Percentiles rank a stretch among this genome's conserved stretches.
Evolutionary conservation across 1,140 invertebrate genomes (phyloP).

Genomic region (Diabrotica undecimpunctata): DNA sequence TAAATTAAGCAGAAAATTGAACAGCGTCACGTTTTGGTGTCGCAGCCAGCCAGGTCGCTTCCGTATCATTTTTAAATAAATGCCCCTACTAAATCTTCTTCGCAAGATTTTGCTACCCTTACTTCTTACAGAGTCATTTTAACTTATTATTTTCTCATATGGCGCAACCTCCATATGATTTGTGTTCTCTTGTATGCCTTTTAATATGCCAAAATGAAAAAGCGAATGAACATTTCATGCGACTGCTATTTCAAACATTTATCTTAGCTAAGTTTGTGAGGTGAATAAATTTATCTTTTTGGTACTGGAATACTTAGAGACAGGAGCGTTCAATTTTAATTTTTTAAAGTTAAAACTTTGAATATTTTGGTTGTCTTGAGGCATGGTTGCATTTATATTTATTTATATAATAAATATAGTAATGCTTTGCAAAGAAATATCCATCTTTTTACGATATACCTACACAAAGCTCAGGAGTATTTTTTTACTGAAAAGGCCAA

Average conservation of each 20-base stretch:
- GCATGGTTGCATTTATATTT: too few species aligned
- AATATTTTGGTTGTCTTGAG: too few species aligned
- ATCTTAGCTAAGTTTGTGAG: slow-evolving; percentile 12
- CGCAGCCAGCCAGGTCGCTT: slow-evolving; percentile 1
- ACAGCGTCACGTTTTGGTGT: background rate
- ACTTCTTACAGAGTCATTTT: slow-evolving; percentile 13
- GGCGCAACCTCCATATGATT: slow-evolving; percentile 15
- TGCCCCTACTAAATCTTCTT: slow-evolving; percentile 16
- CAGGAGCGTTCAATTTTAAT: background rate
- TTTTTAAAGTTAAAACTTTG: too few species aligned
- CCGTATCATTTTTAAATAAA: slow-evolving; percentile 17
- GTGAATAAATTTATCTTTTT: slow-evolving; percentile 12
- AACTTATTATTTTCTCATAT: slow-evolving; percentile 20
- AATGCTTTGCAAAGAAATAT: too few species aligned
- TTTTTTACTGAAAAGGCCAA: too few species aligned
- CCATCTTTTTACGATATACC: too few species aligned
- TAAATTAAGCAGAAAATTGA: slow-evolving; percentile 16
- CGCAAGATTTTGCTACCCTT: slow-evolving; percentile 6
- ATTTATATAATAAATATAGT: too few species aligned
- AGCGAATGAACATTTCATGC: slow-evolving; percentile 13
- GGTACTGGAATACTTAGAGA: background rate
- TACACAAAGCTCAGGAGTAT: too few species aligned
- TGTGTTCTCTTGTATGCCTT: slow-evolving; percentile 22
- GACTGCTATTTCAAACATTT: slow-evolving; percentile 15
- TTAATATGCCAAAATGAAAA: slow-evolving; percentile 23